Base-by-base conservation (phyloP, 2,797 vertebrate genomes). In the Phrynocephalus forsythii region DNA sequence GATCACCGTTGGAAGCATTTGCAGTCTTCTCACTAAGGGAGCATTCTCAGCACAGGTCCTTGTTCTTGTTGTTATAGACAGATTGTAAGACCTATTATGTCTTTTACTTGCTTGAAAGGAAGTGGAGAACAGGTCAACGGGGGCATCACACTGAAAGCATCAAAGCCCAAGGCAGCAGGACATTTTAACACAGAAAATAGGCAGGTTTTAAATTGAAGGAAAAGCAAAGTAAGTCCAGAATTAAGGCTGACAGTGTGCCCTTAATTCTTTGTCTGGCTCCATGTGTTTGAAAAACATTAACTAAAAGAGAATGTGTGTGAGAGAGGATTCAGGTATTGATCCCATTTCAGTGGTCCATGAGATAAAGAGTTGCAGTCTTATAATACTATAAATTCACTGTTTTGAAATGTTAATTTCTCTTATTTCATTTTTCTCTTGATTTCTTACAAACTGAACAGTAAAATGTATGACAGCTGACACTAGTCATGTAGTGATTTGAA, bases 401-500 rank as follows among this genome's bases (percentile, higher is more conserved):
- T 91, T 89, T 92, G 67, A 92, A 92, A 93, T 90, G 91, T 15
- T 88, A 85, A 80, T 93, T 88, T 88, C n/a, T 15, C 1, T 56
- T 90, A 91, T 77, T 84, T 81, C 60, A 71, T 82, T 86, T 81
- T 88, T 67, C 10, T 33, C 28, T 5, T 82, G 22, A 71, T 22
- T 75, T 66, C 50, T 84, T 82, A 90, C 83, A 88, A 90, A 89
- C 63, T 76, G 20, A 86, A 86, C 81, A 68, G 38, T 90, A 71
- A 92, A 50, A 90, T 80, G 87, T n/a, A 0, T 89, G 91, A 89
- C 93, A 95, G 89, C 94, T 95, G 92, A 94, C 91, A 90, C 88
- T 96, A 95, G 93, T 93, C 86, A 91, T 94, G 92, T 67, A 16
- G 90, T 94, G 93, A 96, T 96, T 97, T 94, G 94, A 94, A 96